Evolutionary conservation across 2,113 vertebrate genomes (phyloP).

Genomic region (Chauna torquata): DNA sequence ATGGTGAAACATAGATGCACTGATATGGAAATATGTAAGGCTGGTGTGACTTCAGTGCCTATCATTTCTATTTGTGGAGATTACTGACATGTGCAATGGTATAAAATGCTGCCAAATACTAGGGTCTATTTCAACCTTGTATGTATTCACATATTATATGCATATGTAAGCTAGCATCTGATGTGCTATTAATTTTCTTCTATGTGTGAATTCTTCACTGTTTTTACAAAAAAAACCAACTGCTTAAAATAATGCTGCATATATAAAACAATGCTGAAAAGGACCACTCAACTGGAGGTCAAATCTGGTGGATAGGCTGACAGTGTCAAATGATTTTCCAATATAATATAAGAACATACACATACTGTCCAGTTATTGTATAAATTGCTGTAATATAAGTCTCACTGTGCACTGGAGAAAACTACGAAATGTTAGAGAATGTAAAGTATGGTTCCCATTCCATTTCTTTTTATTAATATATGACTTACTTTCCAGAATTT

Average conservation of each 20-base stretch:
- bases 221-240: not conserved
- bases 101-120: not conserved
- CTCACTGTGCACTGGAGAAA: not conserved
- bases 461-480: not conserved
- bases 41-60: not conserved
- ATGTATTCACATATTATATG: not conserved
- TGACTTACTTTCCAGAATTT: not conserved
- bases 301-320: not conserved
- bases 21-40: not conserved
- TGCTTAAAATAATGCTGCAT: not conserved
- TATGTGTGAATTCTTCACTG: not conserved
- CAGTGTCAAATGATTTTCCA: not conserved
- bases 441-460: not conserved
- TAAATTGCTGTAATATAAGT: not conserved
- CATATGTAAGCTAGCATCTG: not conserved
- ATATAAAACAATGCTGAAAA: not conserved
- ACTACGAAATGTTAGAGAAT: not conserved
- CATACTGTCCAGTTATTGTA: not conserved
- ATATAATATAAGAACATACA: not conserved
- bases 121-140: not conserved
- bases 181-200: not conserved
- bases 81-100: not conserved
- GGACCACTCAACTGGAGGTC: not conserved
- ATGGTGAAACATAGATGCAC: accelerated
- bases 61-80: not conserved